Evolutionary conservation across 2,888 invertebrate genomes (phyloP).

Genomic region (Ommatoiulus sabulosus): DNA sequence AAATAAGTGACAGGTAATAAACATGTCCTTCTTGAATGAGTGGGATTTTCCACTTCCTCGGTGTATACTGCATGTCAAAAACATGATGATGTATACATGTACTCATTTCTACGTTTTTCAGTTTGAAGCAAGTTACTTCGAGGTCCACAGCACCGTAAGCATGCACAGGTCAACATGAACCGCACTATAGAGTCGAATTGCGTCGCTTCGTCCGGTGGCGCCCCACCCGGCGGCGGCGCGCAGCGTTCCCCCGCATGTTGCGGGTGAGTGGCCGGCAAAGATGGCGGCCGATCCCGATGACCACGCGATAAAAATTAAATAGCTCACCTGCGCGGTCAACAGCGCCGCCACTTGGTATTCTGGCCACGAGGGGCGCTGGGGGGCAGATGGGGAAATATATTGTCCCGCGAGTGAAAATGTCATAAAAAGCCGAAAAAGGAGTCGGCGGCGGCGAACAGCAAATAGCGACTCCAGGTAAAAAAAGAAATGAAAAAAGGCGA

Average conservation of each 20-base stretch:
- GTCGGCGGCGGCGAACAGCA: constrained; percentile 30
- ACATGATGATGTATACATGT: no score
- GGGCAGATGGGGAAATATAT: constrained; percentile 11
- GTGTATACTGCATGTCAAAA: no score
- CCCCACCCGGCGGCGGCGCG: background rate
- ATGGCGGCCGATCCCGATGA: background rate
- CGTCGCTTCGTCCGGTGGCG: background rate
- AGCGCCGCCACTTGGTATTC: constrained; percentile 34
- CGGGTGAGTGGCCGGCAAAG: background rate
- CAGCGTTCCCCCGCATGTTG: background rate
- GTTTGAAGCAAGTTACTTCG: no score
- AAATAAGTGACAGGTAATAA: no score
- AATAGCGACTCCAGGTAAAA: constrained; percentile 1
- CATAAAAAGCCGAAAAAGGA: constrained; percentile 23
- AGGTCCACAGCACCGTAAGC: no score
- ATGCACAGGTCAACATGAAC: no score
- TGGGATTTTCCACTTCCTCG: no score
- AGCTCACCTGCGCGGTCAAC: background rate
- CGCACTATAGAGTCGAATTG: no score
- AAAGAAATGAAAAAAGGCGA: background rate
- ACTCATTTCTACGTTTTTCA: no score
- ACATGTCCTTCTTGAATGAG: no score
- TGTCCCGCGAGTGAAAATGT: constrained; percentile 39
- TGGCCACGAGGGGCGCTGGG: constrained; percentile 23
- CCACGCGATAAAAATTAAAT: background rate